Evolutionary conservation across 2,888 invertebrate species (phyloP), one percentile per base, ranked within the genome.

Genomic region (Cancer borealis): DNA sequence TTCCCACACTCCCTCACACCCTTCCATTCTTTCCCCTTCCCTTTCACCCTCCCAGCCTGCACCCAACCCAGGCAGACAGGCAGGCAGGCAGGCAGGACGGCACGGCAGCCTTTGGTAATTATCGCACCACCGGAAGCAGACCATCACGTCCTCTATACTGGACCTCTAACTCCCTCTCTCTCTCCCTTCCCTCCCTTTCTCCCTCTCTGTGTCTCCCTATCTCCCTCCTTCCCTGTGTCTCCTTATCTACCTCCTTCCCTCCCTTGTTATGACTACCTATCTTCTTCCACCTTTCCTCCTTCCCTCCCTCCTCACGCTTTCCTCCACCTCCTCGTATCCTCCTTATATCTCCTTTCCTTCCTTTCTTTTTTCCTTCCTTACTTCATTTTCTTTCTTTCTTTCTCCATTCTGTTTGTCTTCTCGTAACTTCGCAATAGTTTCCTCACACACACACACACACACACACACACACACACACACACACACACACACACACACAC

Each of bases 401-500:
- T 66, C 21, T n/a, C 66, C 3, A 6, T 21, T 17, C 66, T 66
- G 17, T 21, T 21, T 17, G 66, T 66, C 21, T 66, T 21, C 66
- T 12, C 12, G 49, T 12, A 8, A 49, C 49, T 49, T 49, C 12
- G 49, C 12, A 49, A 12, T 49, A 49, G 12, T 8, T 8, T 49
- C 49, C 54, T 54, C 54, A 17, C 54, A 17, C 54, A 17, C 54
- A 17, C 54, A 17, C 54, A 17, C 54, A 21, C 60, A 21, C 60
- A 21, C 60, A 21, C 60, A 21, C 54, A 17, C 54, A 21, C 60
- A 21, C 60, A 21, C 60, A 21, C 60, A 21, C 60, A 21, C 60
- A 21, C 60, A 21, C 73, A n/a, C 73, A n/a, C 73, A n/a, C 73
- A n/a, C 73, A n/a, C 73, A n/a, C 73, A n/a, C 73, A n/a, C 73